Evolutionary conservation across 1,140 invertebrate genomes (phyloP), one percentile per base, ranked within the genome.

Genomic region (Streblospio benedicti): DNA sequence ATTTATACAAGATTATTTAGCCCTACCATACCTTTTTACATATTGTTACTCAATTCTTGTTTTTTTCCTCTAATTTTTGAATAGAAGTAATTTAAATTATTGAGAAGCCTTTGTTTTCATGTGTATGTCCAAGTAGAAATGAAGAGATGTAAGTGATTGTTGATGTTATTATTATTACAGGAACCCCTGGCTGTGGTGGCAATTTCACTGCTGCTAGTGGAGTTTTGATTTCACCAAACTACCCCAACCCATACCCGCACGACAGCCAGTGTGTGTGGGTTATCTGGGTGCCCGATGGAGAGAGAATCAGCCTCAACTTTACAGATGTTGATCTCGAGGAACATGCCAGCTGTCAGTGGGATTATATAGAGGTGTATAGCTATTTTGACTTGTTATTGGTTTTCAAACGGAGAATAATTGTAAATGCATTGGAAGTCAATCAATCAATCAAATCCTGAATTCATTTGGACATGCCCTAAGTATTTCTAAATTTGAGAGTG

Each of bases 291-390:
- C 38, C 64, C n/a, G 83, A 85, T 75, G 82, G 69, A 45, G 83
- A 87, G 65, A 86, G 83, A 65, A 78, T 93, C 18, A 82, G 82
- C 2, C 68, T 93, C 12, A 85, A 81, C 0, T 82, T 91, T 57
- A 85, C 81, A 0, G 81, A 86, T 61, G 67, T 87, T 61, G 76
- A 67, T 58, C 27, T 72, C 30, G 73, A 76, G 55, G 44, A 52
- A 9, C 44, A 63, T 9, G 63, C 69, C 4, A 80, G 80, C 54
- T 69, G 70, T 53, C 6, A 51, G 0, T 56, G 49, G n/a, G 71
- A 80, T 59, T 78, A 71, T 58, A 43, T 87, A 1, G 70, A 76
- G 71, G 77, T 76, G 57, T n/a, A n/a, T n/a, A 43, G 60, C 43
- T 20, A 14, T 12, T 52, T 52, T 23, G 47, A 9, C 14, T 49